Evolutionary conservation across 2,113 vertebrate genomes (phyloP), one percentile per base, ranked within the genome.

Genomic region (Campylorhamphus procurvoides): DNA sequence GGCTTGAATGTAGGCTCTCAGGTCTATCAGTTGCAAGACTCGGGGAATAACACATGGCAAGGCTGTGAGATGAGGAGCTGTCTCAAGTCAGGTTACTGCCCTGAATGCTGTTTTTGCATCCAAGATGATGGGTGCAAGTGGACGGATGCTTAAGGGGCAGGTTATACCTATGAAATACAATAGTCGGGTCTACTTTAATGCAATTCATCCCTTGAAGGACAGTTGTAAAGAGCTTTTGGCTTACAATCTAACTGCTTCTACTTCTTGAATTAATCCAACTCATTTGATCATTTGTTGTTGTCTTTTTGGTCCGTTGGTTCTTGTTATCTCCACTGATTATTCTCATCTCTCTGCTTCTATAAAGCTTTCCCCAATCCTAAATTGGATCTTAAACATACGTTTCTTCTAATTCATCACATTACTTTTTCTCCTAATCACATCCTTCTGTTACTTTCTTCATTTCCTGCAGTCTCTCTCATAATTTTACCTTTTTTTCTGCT

Each of bases 371-470:
- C 1, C 27, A 39, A 2, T 59, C 18, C 50, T n/a, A 63, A 28
- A 55, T 15, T 89, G n/a, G 18, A 58, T 74, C 20, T 83, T 59
- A 50, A 76, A 5, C 33, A 49, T 14, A 66, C 1, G 8, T 76
- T 72, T 89, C 20, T 77, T 83, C 28, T 84, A 66, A 74, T 33
- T 58, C 28, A 73, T 71, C 25, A 6, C 12, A 24, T 18, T 88
- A 33, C 58, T 66, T 69, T 87, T 90, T 56, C 47, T 91, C 25
- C 90, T 90, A 90, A 80, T 83, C 28, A 28, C 10, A 59, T 68
- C 13, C 18, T 80, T 86, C 58, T 67, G 17, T 42, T 73, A 23
- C 10, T 62, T 83, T 13, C 78, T 93, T 85, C 0, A 31, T 76
- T 93, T 92, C 46, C 20, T 94, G 84, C 35, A 18, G 66, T 42